A percentile compares a stretch with the other conserved stretches of the same genome.
These are phyloP conservation scores for Myanophis thanlyinensis DNA, from an alignment of 2,113 vertebrate species.

Conservation along the genomic window DNA sequence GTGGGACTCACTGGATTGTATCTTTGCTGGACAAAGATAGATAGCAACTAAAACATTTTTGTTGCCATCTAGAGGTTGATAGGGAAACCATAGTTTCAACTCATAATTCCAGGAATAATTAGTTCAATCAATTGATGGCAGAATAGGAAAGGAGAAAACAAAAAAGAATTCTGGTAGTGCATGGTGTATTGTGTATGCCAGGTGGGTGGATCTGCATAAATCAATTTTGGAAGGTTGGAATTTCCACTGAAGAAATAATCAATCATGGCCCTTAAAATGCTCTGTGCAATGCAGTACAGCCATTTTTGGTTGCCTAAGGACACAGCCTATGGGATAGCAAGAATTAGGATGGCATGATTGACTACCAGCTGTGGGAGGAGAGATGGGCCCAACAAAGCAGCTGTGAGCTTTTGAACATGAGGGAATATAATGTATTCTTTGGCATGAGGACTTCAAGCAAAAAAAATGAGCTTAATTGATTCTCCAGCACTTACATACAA, in stretches of 20 bases:
- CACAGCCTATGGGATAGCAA: not conserved
- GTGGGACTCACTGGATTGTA: not conserved
- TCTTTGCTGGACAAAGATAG: not conserved
- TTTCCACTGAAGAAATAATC: not conserved
- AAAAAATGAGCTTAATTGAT: not conserved
- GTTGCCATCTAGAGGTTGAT: not conserved
- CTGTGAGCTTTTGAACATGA: not conserved
- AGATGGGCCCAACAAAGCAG: not conserved
- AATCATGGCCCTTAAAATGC: not conserved
- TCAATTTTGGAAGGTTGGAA: not conserved
- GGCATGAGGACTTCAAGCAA: not conserved
- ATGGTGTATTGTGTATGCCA: not conserved
- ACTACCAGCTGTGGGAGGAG: not conserved
- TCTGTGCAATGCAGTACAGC: not conserved
- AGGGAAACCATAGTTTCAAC: not conserved
- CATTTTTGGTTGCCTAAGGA: not conserved
- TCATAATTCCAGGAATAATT: not conserved
- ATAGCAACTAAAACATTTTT: not conserved
- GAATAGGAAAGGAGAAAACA: not conserved
- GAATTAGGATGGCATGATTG: not conserved
- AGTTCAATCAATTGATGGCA: not conserved
- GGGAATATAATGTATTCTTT: not conserved
- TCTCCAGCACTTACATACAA: not conserved
- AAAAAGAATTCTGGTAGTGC: not conserved
- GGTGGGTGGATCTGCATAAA: not conserved